Evolutionary conservation across 2,113 vertebrate species (phyloP), one percentile per base, ranked within the genome.

Genomic region (Nyctibius bracteatus): DNA sequence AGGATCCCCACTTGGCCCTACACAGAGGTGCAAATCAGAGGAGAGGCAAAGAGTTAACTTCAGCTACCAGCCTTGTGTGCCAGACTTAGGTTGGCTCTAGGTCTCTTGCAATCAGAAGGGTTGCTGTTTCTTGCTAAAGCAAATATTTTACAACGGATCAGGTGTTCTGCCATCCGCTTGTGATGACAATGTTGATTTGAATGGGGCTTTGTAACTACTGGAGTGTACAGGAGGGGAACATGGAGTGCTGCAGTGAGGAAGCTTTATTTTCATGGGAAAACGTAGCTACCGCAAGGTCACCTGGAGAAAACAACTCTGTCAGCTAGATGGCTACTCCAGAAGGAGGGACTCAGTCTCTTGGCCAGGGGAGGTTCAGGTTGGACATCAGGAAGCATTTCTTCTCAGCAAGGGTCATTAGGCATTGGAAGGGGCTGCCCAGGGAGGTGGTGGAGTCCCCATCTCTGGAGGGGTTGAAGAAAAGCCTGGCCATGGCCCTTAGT

Each of bases 191-290:
- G 12, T 43, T 12, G 31, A 11, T 54, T 33, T 25, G 30, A 47
- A 35, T 10, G 51, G 46, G 27, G 33, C 12, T 62, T 20, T 59
- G 52, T 24, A 17, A 16, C 14, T 17, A 35, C 33, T 41, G 62
- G 33, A 20, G 19, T 3, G 18, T 30, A 12, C 21, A 27, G 24
- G 39, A 47, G 22, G 10, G 14, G 20, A 35, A 47, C 0, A 0
- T 7, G 6, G 61, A n/a, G 11, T 14, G 28, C 14, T 58, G 84
- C 12, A 8, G 30, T 31, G 31, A 39, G n/a, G 31, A 41, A 75
- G 51, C 33, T 44, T 51, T 44, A 35, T 63, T 68, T 74, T 44
- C 30, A 33, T 0, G 1, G 25, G 43, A 57, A 90, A 81, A 70
- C 6, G 14, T 33, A 52, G 18, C 4, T 58, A 24, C 25, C 8